phyloP scores from a whole-genome alignment of 2,888 invertebrate species.

The Campoletis raptor region DNA sequence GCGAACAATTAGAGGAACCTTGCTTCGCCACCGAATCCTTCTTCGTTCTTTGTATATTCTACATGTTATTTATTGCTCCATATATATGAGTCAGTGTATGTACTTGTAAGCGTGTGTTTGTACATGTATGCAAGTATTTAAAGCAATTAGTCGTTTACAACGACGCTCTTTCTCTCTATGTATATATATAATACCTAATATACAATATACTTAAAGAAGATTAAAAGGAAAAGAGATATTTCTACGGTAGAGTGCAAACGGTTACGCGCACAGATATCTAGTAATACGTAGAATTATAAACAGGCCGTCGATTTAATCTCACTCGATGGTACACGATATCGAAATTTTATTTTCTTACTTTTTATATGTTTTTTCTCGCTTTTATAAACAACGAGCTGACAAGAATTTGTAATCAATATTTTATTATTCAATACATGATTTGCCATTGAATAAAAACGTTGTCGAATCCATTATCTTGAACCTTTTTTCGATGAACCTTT shows the following conservation, averaged over 20 bases:
- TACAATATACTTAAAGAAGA: background rate
- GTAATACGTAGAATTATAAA: conserved; percentile 49
- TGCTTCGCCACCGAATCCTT: conserved; percentile 49
- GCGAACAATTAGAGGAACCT: conserved; percentile 65
- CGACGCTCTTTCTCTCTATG: conserved; percentile 16
- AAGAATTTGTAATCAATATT: no score
- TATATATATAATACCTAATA: conserved; percentile 28
- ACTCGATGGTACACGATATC: conserved; percentile 33
- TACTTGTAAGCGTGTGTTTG: conserved; percentile 1
- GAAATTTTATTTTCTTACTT: background rate
- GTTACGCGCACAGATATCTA: conserved; percentile 29
- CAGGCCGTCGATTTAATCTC: conserved; percentile 40
- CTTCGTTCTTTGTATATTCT: conserved; percentile 14
- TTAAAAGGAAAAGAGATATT: conserved; percentile 35
- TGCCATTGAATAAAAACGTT: no score
- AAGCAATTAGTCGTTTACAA: conserved; percentile 58
- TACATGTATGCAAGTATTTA: background rate
- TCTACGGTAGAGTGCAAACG: conserved; percentile 7
- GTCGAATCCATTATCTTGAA: no score
- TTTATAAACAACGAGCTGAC: background rate
- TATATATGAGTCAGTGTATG: background rate
- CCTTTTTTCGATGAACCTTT: no score
- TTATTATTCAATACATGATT: no score
- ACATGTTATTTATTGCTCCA: background rate
- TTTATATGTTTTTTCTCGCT: conserved; percentile 14